These are phyloP conservation scores for Abrostola triplasia DNA, from an alignment of 2,888 invertebrate genomes.

Conservation along the genomic window DNA sequence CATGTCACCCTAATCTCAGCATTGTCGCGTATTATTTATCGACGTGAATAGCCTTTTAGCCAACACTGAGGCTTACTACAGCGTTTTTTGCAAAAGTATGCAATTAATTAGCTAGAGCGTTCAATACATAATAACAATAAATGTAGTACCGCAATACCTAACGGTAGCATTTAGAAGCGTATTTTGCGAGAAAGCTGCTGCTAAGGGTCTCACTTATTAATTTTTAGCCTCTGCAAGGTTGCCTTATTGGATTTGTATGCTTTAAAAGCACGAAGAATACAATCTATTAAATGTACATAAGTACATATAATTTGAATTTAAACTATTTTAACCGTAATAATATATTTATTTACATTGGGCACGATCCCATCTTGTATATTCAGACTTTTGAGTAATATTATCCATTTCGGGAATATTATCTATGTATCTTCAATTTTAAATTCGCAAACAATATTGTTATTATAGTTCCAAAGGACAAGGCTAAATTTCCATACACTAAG, in stretches of 20 bases:
- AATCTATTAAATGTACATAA: slow-evolving; percentile 44
- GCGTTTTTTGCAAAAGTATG: too few species aligned
- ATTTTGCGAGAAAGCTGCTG: background rate
- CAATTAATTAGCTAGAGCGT: too few species aligned
- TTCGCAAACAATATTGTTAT: slow-evolving; percentile 27
- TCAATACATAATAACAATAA: too few species aligned
- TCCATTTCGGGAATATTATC: slow-evolving; percentile 55
- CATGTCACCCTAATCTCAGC: too few species aligned
- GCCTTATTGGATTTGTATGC: slow-evolving; percentile 48
- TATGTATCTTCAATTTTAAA: slow-evolving; percentile 37
- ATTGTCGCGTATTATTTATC: too few species aligned
- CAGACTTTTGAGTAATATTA: slow-evolving; percentile 69
- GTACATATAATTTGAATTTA: slow-evolving; percentile 51
- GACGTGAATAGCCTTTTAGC: too few species aligned
- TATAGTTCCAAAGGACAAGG: slow-evolving; percentile 21
- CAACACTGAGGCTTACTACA: too few species aligned
- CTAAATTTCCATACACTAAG: too few species aligned
- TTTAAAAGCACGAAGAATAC: slow-evolving; percentile 61
- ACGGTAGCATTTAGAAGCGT: background rate
- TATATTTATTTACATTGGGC: slow-evolving; percentile 61
- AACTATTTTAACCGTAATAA: slow-evolving; percentile 57
- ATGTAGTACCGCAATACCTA: too few species aligned
- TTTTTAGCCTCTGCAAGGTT: slow-evolving; percentile 3
- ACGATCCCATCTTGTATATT: slow-evolving; percentile 63
- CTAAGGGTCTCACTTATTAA: background rate